Evolutionary conservation across 2,888 invertebrate species (phyloP), one percentile per base, ranked within the genome.

Genomic region (Tetheella fluctuosa): DNA sequence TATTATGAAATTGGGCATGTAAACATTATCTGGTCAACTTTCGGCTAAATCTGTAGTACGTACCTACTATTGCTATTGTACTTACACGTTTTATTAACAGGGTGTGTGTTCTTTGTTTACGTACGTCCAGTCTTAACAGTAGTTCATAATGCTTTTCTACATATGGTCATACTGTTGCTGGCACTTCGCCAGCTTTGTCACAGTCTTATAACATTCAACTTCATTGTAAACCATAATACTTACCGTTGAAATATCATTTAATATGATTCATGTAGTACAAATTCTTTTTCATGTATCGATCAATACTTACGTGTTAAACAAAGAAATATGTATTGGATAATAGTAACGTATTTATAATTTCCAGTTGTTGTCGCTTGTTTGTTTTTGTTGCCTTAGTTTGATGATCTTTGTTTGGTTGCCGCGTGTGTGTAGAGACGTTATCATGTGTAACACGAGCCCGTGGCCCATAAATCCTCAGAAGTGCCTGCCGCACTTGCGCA

Each of bases 401-500:
- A 85, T 83, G 74, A 83, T 80, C 77, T 84, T 81, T 81, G 78
- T 81, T 69, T 76, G 73, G 74, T 70, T 62, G 74, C 81, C 74
- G 78, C 80, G 79, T 81, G 79, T 80, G 83, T 75, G 74, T 73
- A 76, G 74, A 84, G 84, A 81, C 85, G 84, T 90, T 91, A 92
- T 91, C 91, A 89, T 83, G 75, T 84, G 87, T 88, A 88, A 89
- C 84, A 82, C 76, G 81, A 89, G 85, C 83, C 79, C 79, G 79
- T 77, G 85, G 79, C 86, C 82, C 84, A 89, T 89, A 90, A 90
- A 90, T 89, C 88, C 79, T 83, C 79, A 77, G 81, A 86, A 88
- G 82, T 86, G 83, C 70, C 77, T 73, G 79, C 76, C 79, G 76
- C 83, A 78, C 83, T 91, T 90, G 86, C 88, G 88, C 88, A 91